Conservation (phyloP, 2,888 invertebrate genomes). For the Volucella inflata region DNA sequence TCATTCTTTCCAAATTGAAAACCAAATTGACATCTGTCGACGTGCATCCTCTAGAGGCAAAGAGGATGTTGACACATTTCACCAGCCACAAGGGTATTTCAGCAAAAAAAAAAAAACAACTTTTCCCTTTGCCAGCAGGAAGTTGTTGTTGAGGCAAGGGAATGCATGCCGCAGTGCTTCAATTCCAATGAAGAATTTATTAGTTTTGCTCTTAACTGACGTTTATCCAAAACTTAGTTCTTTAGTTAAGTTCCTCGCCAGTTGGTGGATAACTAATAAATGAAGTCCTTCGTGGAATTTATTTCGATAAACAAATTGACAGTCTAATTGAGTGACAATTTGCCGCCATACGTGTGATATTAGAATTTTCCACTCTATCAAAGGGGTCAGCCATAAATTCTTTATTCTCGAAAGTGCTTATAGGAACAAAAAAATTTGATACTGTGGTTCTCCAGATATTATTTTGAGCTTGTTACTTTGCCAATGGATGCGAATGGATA, state of each 20-base stretch:
- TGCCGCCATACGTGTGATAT: constrained; percentile 37
- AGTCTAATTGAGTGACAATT: constrained; percentile 61
- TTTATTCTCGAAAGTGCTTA: constrained; percentile 4
- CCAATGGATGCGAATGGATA: constrained; percentile 8
- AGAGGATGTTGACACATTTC: neutral
- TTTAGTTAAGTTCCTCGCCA: constrained; percentile 1
- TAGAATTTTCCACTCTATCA: constrained; percentile 15
- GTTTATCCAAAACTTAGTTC: constrained; percentile 14
- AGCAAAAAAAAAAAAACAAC: constrained; percentile 32
- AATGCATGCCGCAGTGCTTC: constrained; percentile 19
- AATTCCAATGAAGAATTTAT: constrained; percentile 31
- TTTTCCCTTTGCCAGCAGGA: constrained; percentile 6
- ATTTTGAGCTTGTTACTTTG: neutral
- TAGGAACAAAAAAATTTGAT: neutral
- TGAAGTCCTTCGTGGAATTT: constrained; percentile 18
- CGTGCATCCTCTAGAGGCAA: neutral
- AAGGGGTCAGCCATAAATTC: constrained; percentile 11
- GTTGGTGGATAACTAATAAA: constrained; percentile 41
- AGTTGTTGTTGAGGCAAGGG: constrained; percentile 31
- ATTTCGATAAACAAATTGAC: constrained; percentile 41
- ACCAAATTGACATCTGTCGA: constrained; percentile 42
- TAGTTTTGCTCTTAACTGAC: constrained; percentile 18
- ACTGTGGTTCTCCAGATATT: neutral
- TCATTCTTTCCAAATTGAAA: constrained; percentile 41
- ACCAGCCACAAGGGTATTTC: constrained; percentile 4